Base-by-base conservation (phyloP, 2,797 vertebrate genomes). In the Brotula barbata region DNA sequence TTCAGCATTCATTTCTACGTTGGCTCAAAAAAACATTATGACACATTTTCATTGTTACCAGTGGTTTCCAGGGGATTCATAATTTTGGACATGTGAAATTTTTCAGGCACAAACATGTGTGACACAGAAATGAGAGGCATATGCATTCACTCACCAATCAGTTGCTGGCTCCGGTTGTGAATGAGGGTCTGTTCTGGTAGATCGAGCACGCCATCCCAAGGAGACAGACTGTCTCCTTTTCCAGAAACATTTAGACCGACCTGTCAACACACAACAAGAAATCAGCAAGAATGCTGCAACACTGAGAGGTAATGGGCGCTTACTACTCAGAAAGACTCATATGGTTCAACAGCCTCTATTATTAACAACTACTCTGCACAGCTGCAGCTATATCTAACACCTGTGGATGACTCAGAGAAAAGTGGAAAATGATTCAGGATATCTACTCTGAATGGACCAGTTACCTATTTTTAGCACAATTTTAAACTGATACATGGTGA, bases 181-280 rank as follows among this genome's bases (percentile, higher is more conserved):
- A 99, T 93, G 61, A 93, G 73, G 2, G 80, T 91, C 85, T 99
- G 96, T 87, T 99, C 96, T 40, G 94, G 93, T 17, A 99, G 88
- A 86, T 99, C 96, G 53, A 98, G 91, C 75, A 90, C 86, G 10
- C 95, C 94, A 64, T 99, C 96, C 97, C 97, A 99, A 2, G 95
- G 95, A 69, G 95, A 92, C 53, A 99, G 89, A 73, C 94, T 97
- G 89, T 98, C 96, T 12, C 96, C 97, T 91, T 99, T 99, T 52
- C 96, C 96, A 16, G 94, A 93, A 77, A 98, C 93, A 69, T 98
- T 98, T 48, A 99, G 89, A 68, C 96, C 94, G 73, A 97, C 97
- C 97, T 99, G 89, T 54, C 41, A 60, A 40, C 21, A 83, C 0
- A 63, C 9, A 19, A 75, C 6, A 58, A 22, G 7, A 5, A 61